Conservation (phyloP, 2,113 vertebrate genomes). For the Lepisosteus osseus region DNA sequence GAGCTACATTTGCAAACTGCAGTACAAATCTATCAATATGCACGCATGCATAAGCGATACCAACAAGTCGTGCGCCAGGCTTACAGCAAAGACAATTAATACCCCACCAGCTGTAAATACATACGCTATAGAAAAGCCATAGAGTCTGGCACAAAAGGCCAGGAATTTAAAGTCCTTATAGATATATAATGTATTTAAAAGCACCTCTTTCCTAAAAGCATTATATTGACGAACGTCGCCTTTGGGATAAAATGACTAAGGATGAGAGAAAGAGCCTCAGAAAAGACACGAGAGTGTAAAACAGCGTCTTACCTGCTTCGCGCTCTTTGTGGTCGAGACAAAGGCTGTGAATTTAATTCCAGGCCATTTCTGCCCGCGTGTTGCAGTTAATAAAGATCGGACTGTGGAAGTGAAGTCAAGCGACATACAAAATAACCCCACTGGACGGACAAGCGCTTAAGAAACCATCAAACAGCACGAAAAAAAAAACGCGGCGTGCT, state of each 20-base stretch:
- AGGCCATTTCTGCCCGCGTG: conserved; percentile 43
- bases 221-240: too few relatives aligned
- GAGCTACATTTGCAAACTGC: too few relatives aligned
- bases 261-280: too few relatives aligned
- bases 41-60: too few relatives aligned
- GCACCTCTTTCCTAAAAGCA: background rate
- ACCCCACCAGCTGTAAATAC: too few relatives aligned
- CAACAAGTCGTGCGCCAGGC: too few relatives aligned
- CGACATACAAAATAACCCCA: conserved; percentile 17
- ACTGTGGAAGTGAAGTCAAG: conserved; percentile 9
- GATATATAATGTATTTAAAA: conserved; percentile 1
- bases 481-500: conserved; percentile 29
- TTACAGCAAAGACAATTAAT: too few relatives aligned
- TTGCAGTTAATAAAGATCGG: conserved; percentile 40
- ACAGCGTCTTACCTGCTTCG: conserved; percentile 51
- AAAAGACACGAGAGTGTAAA: conserved; percentile 14
- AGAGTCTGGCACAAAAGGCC: too few relatives aligned
- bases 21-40: too few relatives aligned
- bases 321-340: conserved; percentile 45
- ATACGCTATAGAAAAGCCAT: too few relatives aligned
- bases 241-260: too few relatives aligned
- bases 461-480: conserved; percentile 29
- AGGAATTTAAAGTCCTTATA: background rate
- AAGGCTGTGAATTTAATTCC: conserved; percentile 34
- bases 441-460: conserved; percentile 16